Evolutionary conservation across 2,797 vertebrate genomes (phyloP).

Genomic region (Chaenodraco wilsoni): DNA sequence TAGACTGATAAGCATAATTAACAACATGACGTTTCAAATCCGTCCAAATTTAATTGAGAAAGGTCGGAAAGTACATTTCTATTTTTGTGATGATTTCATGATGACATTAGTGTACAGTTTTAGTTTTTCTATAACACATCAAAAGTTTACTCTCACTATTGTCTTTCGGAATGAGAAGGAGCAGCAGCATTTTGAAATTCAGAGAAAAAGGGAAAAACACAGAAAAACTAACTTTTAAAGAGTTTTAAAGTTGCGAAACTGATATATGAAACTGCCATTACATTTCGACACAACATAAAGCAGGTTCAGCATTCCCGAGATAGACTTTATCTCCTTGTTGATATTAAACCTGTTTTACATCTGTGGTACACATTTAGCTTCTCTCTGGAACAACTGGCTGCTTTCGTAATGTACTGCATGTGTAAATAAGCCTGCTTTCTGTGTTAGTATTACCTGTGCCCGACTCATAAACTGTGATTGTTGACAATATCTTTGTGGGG

Average conservation of each 20-base stretch:
- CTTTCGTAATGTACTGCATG: slow-evolving; percentile 53
- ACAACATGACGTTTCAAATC: slow-evolving; percentile 20
- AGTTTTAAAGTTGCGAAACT: background rate
- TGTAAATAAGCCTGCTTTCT: slow-evolving; percentile 71
- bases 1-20: background rate
- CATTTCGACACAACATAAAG: slow-evolving; percentile 9
- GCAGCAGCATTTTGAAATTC: slow-evolving; percentile 8
- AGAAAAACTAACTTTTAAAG: background rate
- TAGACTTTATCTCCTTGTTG: slow-evolving; percentile 31
- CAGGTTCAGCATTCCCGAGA: slow-evolving; percentile 45
- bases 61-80: slow-evolving; percentile 25
- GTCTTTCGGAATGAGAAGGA: slow-evolving; percentile 39
- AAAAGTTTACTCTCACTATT: slow-evolving; percentile 22
- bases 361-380: slow-evolving; percentile 30
- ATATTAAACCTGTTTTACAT: slow-evolving; percentile 28
- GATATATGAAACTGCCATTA: slow-evolving; percentile 20
- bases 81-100: slow-evolving; percentile 39
- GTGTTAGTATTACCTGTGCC: slow-evolving; percentile 49
- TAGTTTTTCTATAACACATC: slow-evolving; percentile 10
- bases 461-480: slow-evolving; percentile 73
- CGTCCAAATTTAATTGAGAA: slow-evolving; percentile 7
- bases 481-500: slow-evolving; percentile 49
- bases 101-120: slow-evolving; percentile 50
- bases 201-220: background rate
- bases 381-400: slow-evolving; percentile 51